Base-by-base conservation (phyloP, 2,113 vertebrate genomes). In the Danionella cerebrum region DNA sequence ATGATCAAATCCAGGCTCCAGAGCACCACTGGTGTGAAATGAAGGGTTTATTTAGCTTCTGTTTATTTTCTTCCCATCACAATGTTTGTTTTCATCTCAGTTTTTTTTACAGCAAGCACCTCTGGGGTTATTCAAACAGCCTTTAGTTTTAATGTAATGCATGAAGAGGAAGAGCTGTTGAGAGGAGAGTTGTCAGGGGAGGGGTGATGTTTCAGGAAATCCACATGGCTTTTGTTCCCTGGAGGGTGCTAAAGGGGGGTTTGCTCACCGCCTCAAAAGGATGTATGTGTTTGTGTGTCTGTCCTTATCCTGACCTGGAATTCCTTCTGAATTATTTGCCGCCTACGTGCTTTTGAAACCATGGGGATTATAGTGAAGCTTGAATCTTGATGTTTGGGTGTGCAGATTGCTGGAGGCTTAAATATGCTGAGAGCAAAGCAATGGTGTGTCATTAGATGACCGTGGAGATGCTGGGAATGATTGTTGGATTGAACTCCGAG, bases 41-140 rank as follows among this genome's bases (percentile, higher is more conserved):
- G 21, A 42, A 42, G 38, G 27, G n/a, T 29, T 41, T 35, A 39
- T 68, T 72, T 54, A 64, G 27, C 36, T 21, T 57, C 53, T 29
- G 39, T 62, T 53, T 68, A 38, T 45, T 44, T 65, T 27, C 31
- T 45, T 53, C 27, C 67, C 5, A 18, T 35, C 10, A 35, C 38
- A 45, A 10, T 53, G 18, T 6, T 78, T 72, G 71, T 78, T 79
- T 79, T 76, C 68, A 69, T 66, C 54, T 66, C 54, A 6, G 13
- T 51, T 18, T 27, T 50, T 63, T 74, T 68, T 63, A 48, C 54
- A 60, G 58, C 36, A 62, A 69, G 73, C 65, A 74, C 66, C 67
- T 69, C 2, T 22, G 48, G 31, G 75, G 73, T 81, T 78, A 76
- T 29, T 58, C 71, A 78, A 76, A 78, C 74, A 78, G 65, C 70